Conservation (phyloP, 2,888 invertebrate genomes). For the Gryllus longicercus region DNA sequence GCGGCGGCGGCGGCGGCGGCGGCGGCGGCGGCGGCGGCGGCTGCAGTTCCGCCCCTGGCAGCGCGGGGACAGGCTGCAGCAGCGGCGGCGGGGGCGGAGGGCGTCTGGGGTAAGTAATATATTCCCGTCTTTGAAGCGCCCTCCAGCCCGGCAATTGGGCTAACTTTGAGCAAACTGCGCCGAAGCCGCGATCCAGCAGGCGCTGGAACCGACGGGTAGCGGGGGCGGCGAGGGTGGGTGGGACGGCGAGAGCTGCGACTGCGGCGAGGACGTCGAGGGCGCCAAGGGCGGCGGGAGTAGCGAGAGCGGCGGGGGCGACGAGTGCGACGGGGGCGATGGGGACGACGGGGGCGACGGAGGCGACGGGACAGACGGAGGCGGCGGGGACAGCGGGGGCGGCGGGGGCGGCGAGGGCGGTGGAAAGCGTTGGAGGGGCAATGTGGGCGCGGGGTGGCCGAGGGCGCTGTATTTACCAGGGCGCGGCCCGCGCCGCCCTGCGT, state of each 20-base stretch:
- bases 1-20: not conserved
- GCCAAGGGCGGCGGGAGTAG: not conserved
- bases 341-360: too few species aligned
- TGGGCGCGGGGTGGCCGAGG: too few species aligned
- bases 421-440: not conserved
- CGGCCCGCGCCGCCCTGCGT: too few species aligned
- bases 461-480: too few species aligned
- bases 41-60: not conserved
- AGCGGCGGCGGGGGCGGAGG: not conserved
- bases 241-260: not conserved
- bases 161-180: constrained; percentile 8
- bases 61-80: not conserved
- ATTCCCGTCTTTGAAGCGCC: constrained; percentile 5
- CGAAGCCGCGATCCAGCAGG: constrained; percentile 3
- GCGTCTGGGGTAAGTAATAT: constrained; percentile 5
- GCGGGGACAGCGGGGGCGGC: not conserved
- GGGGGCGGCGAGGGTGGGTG: not conserved
- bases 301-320: not conserved
- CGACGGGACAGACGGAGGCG: too few species aligned
- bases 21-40: not conserved
- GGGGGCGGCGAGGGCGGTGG: not conserved
- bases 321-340: too few species aligned
- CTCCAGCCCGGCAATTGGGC: constrained; percentile 6
- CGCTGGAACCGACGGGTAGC: not conserved
- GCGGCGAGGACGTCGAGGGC: not conserved